phyloP scores from a whole-genome alignment of 2,888 invertebrate species.

The Diogma glabrata region DNA sequence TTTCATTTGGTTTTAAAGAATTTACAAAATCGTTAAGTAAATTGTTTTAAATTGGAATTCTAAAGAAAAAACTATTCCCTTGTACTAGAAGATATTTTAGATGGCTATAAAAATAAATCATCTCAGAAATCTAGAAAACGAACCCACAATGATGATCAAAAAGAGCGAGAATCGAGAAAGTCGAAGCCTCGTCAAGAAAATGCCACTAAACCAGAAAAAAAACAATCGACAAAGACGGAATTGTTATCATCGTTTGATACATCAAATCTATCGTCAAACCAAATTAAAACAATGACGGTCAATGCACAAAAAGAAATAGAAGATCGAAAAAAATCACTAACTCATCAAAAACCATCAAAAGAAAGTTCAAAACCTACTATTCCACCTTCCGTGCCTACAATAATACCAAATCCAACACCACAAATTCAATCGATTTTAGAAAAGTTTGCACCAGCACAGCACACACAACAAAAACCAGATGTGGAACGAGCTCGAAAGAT shows the following conservation, averaged over 20 bases:
- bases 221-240: too few species aligned
- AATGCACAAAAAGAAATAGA: slow-evolving; percentile 88
- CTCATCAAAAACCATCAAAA: slow-evolving; percentile 39
- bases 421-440: too few species aligned
- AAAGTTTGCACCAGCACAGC: too few species aligned
- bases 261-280: slow-evolving; percentile 20
- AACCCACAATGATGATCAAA: slow-evolving; percentile 43
- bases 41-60: too few species aligned
- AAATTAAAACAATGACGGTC: slow-evolving; percentile 81
- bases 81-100: slow-evolving; percentile 60
- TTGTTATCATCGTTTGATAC: too few species aligned
- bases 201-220: slow-evolving; percentile 27
- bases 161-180: slow-evolving; percentile 31
- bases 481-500: slow-evolving; percentile 81
- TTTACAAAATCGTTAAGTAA: too few species aligned
- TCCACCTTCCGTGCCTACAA: slow-evolving; percentile 32
- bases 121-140: slow-evolving; percentile 53
- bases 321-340: slow-evolving; percentile 68
- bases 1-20: too few species aligned
- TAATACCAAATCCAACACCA: slow-evolving; percentile 20
- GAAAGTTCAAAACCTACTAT: slow-evolving; percentile 26
- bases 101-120: slow-evolving; percentile 50
- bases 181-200: too few species aligned
- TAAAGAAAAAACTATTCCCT: too few species aligned
- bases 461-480: slow-evolving; percentile 37